These are phyloP conservation scores for Diglossa cyanea DNA, from an alignment of 2,797 vertebrate species.

Conservation along the genomic window DNA sequence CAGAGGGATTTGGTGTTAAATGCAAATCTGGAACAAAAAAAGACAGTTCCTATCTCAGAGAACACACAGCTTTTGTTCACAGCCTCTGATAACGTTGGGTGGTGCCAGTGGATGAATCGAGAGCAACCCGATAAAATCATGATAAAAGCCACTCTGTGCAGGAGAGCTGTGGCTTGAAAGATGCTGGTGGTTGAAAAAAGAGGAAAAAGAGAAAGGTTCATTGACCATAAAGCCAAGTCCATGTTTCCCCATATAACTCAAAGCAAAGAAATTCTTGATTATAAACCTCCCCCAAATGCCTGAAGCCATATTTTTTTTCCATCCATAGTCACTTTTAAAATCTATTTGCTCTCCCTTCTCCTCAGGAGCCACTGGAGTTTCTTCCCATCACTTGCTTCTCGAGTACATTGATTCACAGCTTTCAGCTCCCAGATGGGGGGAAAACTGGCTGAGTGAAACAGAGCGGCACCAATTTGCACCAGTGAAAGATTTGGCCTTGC, in stretches of 20 bases:
- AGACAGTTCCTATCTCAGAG: neutral
- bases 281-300: neutral
- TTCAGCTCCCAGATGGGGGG: neutral
- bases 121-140: neutral
- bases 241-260: neutral
- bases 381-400: neutral
- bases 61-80: neutral
- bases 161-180: neutral
- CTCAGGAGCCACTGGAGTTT: neutral
- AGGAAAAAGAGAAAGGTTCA: neutral
- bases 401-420: neutral
- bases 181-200: conserved; percentile 17
- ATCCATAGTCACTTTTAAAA: neutral
- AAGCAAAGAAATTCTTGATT: conserved; percentile 1
- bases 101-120: neutral
- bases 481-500: conserved; percentile 45
- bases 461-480: conserved; percentile 56
- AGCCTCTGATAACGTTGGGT: neutral
- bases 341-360: neutral
- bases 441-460: conserved; percentile 49
- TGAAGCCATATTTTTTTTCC: neutral
- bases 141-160: neutral
- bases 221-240: neutral
- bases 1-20: neutral
- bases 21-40: neutral